Evolutionary conservation across 2,113 vertebrate genomes (phyloP), one percentile per base, ranked within the genome.

Genomic region (Hystrix cristata): DNA sequence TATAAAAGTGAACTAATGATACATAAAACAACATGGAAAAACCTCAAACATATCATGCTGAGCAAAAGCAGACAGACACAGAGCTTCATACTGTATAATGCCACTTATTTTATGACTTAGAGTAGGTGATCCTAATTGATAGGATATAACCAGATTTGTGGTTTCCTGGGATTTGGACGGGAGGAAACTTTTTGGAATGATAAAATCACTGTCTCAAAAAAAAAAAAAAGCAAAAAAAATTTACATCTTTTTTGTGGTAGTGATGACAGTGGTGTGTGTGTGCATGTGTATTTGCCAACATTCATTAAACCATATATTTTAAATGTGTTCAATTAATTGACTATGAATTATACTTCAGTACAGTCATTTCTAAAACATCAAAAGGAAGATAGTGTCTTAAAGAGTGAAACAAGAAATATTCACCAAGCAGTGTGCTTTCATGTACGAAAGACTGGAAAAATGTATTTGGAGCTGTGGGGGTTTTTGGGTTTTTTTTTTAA

Each of bases 31-130:
- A 2, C 29, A 4, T 19, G 21, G 55, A 29, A 23, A 8, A 51
- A 7, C 12, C 23, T 31, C 14, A 46, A 91, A 78, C 55, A 25
- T 34, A 8, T 7, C 38, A 16, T 5, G n/a, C 64, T 48, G 12
- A 69, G 3, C 53, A 48, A 19, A 87, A 34, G 69, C 5, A 12
- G 38, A 21, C 43, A 46, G 46, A 9, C 51, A 29, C 38, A 21
- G 5, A 4, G 25, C 43, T 23, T 1, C 1, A 23, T 13, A 8
- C 25, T 25, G 3, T 31, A 5, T 4, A 13, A 13, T 25, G 48
- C 46, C 74, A 6, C 5, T 64, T 4, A 43, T 51, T 59, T 51
- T 34, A 38, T 34, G 7, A 4, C 23, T n/a, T 16, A 0, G 48
- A 43, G 5, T 6, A 19, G 65, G 65, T 9, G 4, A 1, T 59